These are phyloP conservation scores for Psilopsiagon aymara DNA, from an alignment of 2,113 vertebrate species.

Conservation along the genomic window DNA sequence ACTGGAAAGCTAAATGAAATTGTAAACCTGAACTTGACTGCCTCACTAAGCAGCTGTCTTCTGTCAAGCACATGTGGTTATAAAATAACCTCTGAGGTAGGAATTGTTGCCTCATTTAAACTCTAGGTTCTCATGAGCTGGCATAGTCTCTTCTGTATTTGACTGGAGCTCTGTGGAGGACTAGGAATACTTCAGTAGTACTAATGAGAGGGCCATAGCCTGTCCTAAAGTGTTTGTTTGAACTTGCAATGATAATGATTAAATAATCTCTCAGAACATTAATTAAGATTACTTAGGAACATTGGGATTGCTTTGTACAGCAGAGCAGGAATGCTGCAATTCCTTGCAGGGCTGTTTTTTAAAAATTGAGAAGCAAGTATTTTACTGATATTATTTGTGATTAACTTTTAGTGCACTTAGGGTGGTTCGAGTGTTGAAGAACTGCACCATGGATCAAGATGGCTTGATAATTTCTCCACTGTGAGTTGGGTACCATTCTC, in stretches of 20 bases:
- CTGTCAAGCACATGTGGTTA: not conserved
- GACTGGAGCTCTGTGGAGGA: not conserved
- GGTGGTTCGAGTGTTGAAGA: not conserved
- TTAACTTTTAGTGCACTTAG: not conserved
- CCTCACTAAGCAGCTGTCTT: not conserved
- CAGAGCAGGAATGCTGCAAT: not conserved
- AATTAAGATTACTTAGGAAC: not conserved
- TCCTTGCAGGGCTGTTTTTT: not conserved
- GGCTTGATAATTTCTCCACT: not conserved
- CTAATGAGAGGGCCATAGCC: not conserved
- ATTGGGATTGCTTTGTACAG: not conserved
- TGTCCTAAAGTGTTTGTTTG: not conserved
- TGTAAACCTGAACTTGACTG: not conserved
- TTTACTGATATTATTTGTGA: not conserved
- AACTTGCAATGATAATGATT: not conserved
- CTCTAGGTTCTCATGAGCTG: not conserved
- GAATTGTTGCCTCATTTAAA: not conserved
- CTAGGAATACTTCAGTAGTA: not conserved
- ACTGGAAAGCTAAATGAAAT: slow-evolving; percentile 4
- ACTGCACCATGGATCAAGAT: not conserved
- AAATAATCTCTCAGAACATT: not conserved
- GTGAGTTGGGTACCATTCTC: not conserved
- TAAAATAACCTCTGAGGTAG: not conserved
- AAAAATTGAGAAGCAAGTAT: not conserved
- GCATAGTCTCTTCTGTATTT: not conserved